These are phyloP conservation scores for Chelidonichthys spinosus DNA, from an alignment of 2,797 vertebrate genomes.

Conservation along the genomic window DNA sequence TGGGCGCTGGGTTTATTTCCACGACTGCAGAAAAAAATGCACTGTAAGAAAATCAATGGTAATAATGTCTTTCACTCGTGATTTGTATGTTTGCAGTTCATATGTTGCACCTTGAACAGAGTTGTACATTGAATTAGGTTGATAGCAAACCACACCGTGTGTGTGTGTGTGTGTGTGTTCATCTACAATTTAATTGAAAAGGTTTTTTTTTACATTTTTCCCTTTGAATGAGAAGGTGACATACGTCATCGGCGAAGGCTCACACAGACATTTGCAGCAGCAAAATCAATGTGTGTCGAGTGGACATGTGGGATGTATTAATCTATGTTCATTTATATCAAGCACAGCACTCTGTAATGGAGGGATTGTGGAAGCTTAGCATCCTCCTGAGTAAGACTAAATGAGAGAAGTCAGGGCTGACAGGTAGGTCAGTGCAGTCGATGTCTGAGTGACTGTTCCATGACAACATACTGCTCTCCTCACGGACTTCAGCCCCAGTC, in stretches of 20 bases:
- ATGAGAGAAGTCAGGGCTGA: constrained; percentile 65
- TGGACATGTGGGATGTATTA: constrained; percentile 45
- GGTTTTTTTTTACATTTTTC: constrained; percentile 18
- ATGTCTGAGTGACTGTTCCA: constrained; percentile 51
- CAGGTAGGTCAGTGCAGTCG: constrained; percentile 58
- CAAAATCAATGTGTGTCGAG: constrained; percentile 56
- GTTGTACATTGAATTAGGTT: background rate
- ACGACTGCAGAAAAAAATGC: background rate
- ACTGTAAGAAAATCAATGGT: background rate
- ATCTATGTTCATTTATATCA: constrained; percentile 67
- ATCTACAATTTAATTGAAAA: background rate
- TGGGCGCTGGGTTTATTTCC: background rate
- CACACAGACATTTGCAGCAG: constrained; percentile 31
- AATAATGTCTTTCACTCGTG: background rate
- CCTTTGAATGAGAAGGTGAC: constrained; percentile 37
- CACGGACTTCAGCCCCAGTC: constrained; percentile 29
- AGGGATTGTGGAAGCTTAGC: constrained; percentile 57
- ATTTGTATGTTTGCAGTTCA: background rate
- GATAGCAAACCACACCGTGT: background rate
- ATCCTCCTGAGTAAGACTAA: constrained; percentile 58
- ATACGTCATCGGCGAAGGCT: constrained; percentile 22
- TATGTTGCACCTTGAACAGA: background rate
- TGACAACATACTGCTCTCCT: constrained; percentile 42
- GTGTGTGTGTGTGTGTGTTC: background rate
- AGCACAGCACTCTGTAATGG: constrained; percentile 41